These are phyloP conservation scores for Physeter macrocephalus DNA, from an alignment of 2,113 vertebrate genomes.

Conservation along the genomic window DNA sequence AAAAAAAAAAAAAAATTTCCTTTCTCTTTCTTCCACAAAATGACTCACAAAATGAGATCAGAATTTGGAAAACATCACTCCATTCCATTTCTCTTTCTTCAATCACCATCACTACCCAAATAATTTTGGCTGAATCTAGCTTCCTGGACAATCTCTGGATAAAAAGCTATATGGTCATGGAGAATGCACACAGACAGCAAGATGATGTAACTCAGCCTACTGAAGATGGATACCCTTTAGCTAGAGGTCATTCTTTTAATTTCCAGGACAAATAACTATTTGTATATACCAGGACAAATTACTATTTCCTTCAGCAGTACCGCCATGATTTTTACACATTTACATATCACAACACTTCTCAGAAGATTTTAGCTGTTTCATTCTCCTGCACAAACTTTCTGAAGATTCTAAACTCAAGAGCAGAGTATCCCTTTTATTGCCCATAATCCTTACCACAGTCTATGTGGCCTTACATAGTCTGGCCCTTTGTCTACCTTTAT, in stretches of 20 bases:
- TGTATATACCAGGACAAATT: not conserved
- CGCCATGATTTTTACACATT: not conserved
- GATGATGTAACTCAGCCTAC: not conserved
- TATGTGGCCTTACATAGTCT: not conserved
- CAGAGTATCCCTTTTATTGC: not conserved
- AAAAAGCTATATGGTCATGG: not conserved
- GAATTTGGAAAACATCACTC: not conserved
- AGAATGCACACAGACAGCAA: not conserved
- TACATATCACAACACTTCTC: not conserved
- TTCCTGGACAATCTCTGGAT: not conserved
- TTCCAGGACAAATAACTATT: not conserved
- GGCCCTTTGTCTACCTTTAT: not conserved
- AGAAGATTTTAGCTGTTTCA: not conserved
- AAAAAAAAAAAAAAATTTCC: not conserved
- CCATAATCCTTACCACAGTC: not conserved
- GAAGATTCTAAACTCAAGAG: not conserved
- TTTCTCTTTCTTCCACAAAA: conserved; percentile 5
- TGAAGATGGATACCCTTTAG: not conserved
- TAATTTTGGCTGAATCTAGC: not conserved
- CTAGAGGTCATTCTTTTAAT: not conserved
- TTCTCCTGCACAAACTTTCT: not conserved
- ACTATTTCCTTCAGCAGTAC: not conserved
- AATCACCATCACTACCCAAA: not conserved
- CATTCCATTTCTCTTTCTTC: not conserved
- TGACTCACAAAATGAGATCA: not conserved